Base-by-base conservation (phyloP, 2,797 vertebrate genomes). In the Tapirus indicus region DNA sequence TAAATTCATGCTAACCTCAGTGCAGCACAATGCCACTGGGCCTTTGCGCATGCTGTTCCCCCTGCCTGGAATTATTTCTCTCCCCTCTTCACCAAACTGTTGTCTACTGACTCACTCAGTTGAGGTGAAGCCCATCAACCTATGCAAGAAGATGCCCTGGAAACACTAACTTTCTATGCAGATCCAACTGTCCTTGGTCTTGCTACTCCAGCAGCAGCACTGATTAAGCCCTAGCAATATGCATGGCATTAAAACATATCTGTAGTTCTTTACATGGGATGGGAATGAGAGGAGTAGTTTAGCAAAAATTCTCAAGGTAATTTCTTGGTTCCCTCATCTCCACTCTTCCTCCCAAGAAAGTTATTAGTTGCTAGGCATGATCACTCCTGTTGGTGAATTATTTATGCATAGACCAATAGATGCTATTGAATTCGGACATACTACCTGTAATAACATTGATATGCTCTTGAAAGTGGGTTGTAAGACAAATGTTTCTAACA, bases 401-500 rank as follows among this genome's bases (percentile, higher is more conserved):
- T 21, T 38, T 38, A 47, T 21, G 11, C 14, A 64, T 9, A 85
- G 47, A 69, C 14, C 49, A 56, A 58, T 6, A 58, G 49, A 60
- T 47, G 32, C 58, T 49, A 14, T 2, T 58, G 64, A 88, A 71
- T 41, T 12, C 54, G 62, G 32, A 32, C 44, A 32, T 14, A 2
- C 35, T 77, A 88, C 54, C 38, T 13, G 12, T 47, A 54, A 78
- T 56, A 23, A 78, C 74, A 78, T 1, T 41, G 49, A 77, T 62
- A 62, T 3, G 20, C 56, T 78, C 64, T 64, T 58, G 16, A 62
- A 94, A 92, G 62, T 56, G 10, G 13, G 64, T 69, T 52, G 23
- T 71, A 64, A 89, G 85, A 47, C 44, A 84, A 32, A 93, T 41
- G 35, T 84, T 78, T 84, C 69, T 83, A 94, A 80, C 35, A 29